A percentile compares a stretch with the other conserved stretches of the same genome.
These are phyloP conservation scores for Cyclophora punctaria DNA, from an alignment of 2,888 invertebrate genomes.

Conservation along the genomic window DNA sequence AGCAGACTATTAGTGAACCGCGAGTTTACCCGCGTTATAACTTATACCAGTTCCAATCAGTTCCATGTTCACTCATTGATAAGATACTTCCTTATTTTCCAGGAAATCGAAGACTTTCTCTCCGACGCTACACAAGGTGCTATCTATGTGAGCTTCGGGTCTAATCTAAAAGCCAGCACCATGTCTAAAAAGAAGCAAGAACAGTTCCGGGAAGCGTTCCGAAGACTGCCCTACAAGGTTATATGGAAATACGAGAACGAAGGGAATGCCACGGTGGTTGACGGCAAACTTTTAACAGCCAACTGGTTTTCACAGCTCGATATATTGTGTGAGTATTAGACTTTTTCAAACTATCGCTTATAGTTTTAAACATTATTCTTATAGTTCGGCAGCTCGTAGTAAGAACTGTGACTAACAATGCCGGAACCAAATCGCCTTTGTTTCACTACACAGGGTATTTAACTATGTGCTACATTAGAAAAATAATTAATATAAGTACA, in stretches of 20 bases:
- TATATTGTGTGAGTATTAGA: constrained; percentile 75
- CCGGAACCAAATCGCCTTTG: too few relatives aligned
- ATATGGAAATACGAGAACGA: constrained; percentile 84
- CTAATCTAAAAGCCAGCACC: constrained; percentile 78
- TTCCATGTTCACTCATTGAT: too few relatives aligned
- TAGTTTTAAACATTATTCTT: too few relatives aligned
- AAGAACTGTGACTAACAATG: too few relatives aligned
- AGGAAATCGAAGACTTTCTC: constrained; percentile 77
- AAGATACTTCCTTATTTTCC: constrained; percentile 23
- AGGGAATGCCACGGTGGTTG: constrained; percentile 73
- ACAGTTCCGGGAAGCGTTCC: constrained; percentile 76
- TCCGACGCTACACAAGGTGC: constrained; percentile 77
- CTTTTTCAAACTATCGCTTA: too few relatives aligned
- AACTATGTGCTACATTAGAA: too few relatives aligned
- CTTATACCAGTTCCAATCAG: too few relatives aligned
- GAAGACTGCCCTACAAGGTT: constrained; percentile 77
- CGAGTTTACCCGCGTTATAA: too few relatives aligned
- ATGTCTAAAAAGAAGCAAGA: constrained; percentile 74
- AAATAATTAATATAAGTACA: too few relatives aligned
- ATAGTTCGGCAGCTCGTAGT: neutral
- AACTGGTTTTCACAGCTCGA: constrained; percentile 82
- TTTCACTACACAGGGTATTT: too few relatives aligned
- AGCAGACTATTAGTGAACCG: too few relatives aligned
- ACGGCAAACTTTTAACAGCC: constrained; percentile 75
- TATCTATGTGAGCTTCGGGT: constrained; percentile 84